These are phyloP conservation scores for Drosophila kuntzei DNA, from an alignment of 2,888 invertebrate genomes.

Conservation along the genomic window DNA sequence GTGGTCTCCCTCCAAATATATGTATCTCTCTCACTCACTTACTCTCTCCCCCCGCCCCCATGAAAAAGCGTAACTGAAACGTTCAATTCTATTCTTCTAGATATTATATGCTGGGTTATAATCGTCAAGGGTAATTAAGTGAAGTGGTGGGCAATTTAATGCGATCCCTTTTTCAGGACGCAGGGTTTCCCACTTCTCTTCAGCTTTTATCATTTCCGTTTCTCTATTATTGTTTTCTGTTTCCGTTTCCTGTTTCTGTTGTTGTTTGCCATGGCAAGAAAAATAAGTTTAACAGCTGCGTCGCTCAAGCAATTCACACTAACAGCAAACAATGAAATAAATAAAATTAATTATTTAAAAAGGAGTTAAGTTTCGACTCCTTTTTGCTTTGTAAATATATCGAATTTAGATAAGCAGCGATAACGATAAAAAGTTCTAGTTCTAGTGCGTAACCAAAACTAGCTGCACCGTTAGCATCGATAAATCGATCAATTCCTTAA, in stretches of 20 bases:
- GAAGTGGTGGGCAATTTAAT: slow-evolving; percentile 18
- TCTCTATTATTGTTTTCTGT: slow-evolving; percentile 34
- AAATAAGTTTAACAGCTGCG: slow-evolving; percentile 54
- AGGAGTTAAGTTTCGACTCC: slow-evolving; percentile 10
- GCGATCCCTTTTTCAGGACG: slow-evolving; percentile 15
- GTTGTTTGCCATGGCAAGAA: slow-evolving; percentile 36
- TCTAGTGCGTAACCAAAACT: slow-evolving; percentile 33
- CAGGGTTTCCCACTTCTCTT: slow-evolving; percentile 30
- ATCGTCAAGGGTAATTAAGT: slow-evolving; percentile 85
- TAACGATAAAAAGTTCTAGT: slow-evolving; percentile 22
- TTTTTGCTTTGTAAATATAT: slow-evolving; percentile 56
- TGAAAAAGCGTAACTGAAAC: slow-evolving; percentile 65
- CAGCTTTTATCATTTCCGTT: slow-evolving; percentile 50
- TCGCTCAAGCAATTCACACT: slow-evolving; percentile 37
- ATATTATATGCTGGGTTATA: slow-evolving; percentile 86
- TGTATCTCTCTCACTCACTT: slow-evolving; percentile 28
- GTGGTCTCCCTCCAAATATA: slow-evolving; percentile 47
- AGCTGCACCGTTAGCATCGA: slow-evolving; percentile 34
- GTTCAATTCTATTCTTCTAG: slow-evolving; percentile 83
- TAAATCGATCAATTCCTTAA: slow-evolving; percentile 25
- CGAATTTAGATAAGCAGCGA: slow-evolving; percentile 26
- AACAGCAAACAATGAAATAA: slow-evolving; percentile 36
- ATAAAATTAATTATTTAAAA: neutral
- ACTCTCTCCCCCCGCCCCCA: neutral
- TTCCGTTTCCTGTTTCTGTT: slow-evolving; percentile 26